Conservation (phyloP, 2,113 vertebrate genomes). For the Anoura caudifer region DNA sequence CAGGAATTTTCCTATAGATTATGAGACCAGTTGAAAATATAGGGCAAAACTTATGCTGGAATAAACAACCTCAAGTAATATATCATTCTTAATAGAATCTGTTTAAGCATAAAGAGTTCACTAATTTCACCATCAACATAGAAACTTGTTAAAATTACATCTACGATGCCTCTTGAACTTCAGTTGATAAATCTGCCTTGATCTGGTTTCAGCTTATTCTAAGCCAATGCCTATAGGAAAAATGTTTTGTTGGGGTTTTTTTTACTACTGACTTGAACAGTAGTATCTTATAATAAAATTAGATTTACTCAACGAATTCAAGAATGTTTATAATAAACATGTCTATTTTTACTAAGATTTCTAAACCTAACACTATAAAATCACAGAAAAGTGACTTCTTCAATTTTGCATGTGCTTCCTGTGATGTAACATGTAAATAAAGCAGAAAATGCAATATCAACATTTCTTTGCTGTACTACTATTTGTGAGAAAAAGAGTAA, state of each 20-base stretch:
- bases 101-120: neutral
- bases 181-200: neutral
- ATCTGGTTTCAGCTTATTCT: slow-evolving; percentile 27
- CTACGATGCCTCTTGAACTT: neutral
- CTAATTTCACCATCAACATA: neutral
- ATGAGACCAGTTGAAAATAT: neutral
- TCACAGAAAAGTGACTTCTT: neutral
- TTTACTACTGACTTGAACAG: neutral
- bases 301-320: neutral
- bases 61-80: neutral
- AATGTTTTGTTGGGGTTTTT: no score
- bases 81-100: slow-evolving; percentile 8
- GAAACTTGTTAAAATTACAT: slow-evolving; percentile 15
- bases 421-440: neutral
- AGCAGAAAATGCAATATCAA: neutral
- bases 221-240: neutral
- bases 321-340: slow-evolving; percentile 23
- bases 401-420: neutral
- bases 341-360: slow-evolving; percentile 28
- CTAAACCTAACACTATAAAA: slow-evolving; percentile 29
- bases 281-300: slow-evolving; percentile 32
- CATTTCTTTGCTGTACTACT: slow-evolving; percentile 11
- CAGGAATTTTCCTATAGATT: neutral
- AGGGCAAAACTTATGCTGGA: neutral
- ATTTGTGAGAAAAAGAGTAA: neutral